phyloP scores from a whole-genome alignment of 1,140 invertebrate genomes.

The Papilio polytes region DNA sequence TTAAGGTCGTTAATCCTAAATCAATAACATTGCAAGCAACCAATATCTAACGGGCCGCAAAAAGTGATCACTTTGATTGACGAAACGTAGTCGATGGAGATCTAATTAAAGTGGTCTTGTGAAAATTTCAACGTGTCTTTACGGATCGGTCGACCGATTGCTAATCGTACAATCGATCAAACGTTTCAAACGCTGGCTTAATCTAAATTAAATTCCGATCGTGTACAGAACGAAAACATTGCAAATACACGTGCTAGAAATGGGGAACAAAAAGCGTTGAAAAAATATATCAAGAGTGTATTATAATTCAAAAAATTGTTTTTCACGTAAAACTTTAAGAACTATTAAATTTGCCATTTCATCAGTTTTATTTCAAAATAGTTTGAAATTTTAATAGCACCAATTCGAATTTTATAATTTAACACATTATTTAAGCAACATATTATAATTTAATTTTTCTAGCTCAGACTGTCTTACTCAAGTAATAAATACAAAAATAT shows the following conservation, averaged over 20 bases:
- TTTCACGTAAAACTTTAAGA: neutral
- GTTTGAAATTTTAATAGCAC: too few relatives aligned
- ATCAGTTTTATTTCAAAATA: too few relatives aligned
- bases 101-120: slow-evolving; percentile 51
- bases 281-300: neutral
- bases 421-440: too few relatives aligned
- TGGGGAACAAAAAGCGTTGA: neutral
- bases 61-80: slow-evolving; percentile 37
- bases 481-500: too few relatives aligned
- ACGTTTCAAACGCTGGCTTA: slow-evolving; percentile 52
- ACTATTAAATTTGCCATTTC: too few relatives aligned
- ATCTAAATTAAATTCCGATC: slow-evolving; percentile 23
- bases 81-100: slow-evolving; percentile 40
- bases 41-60: slow-evolving; percentile 14
- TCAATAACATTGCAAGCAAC: neutral
- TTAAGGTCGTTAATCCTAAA: slow-evolving; percentile 4
- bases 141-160: slow-evolving; percentile 57
- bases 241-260: neutral
- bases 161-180: slow-evolving; percentile 67
- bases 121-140: slow-evolving; percentile 51
- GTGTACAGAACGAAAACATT: slow-evolving; percentile 7
- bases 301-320: neutral
- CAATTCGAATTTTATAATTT: too few relatives aligned
- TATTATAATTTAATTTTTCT: too few relatives aligned
- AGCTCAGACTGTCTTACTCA: too few relatives aligned